Conservation (phyloP, 2,797 vertebrate genomes). For the Cirrhinus molitorella region DNA sequence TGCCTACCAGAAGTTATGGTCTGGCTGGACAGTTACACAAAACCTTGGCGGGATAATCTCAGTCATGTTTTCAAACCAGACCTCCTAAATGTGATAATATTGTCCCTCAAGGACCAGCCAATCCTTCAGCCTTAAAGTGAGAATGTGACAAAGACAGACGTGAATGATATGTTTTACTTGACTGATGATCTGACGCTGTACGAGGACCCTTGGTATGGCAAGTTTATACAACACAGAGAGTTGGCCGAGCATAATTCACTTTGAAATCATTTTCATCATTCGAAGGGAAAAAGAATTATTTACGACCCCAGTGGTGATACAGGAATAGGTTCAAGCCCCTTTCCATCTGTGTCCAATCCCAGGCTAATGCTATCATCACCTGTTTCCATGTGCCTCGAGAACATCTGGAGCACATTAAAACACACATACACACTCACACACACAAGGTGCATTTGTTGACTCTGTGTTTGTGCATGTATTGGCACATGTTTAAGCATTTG, state of each 20-base stretch:
- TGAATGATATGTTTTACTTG: conserved; percentile 54
- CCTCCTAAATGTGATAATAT: conserved; percentile 42
- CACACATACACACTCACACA: conserved; percentile 64
- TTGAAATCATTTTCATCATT: conserved; percentile 73
- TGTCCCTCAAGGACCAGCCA: conserved; percentile 49
- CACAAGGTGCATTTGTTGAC: conserved; percentile 87
- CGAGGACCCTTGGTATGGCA: conserved; percentile 49
- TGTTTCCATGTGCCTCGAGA: conserved; percentile 84
- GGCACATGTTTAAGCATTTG: conserved; percentile 73
- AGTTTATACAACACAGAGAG: conserved; percentile 66
- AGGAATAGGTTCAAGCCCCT: conserved; percentile 86
- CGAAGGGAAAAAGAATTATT: conserved; percentile 70
- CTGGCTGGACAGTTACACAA: neutral
- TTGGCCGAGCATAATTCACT: conserved; percentile 67
- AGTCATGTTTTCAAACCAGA: conserved; percentile 44
- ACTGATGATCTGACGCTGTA: conserved; percentile 49
- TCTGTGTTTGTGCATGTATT: conserved; percentile 63
- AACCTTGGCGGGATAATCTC: conserved; percentile 47
- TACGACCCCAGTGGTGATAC: conserved; percentile 80
- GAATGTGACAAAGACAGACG: conserved; percentile 26
- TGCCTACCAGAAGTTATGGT: neutral
- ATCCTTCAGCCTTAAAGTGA: conserved; percentile 49
- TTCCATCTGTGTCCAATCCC: conserved; percentile 88
- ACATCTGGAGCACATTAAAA: conserved; percentile 94
- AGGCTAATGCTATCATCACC: conserved; percentile 95